Evolutionary conservation across 1,140 invertebrate genomes (phyloP), one percentile per base, ranked within the genome.

Genomic region (Euwallacea fornicatus): DNA sequence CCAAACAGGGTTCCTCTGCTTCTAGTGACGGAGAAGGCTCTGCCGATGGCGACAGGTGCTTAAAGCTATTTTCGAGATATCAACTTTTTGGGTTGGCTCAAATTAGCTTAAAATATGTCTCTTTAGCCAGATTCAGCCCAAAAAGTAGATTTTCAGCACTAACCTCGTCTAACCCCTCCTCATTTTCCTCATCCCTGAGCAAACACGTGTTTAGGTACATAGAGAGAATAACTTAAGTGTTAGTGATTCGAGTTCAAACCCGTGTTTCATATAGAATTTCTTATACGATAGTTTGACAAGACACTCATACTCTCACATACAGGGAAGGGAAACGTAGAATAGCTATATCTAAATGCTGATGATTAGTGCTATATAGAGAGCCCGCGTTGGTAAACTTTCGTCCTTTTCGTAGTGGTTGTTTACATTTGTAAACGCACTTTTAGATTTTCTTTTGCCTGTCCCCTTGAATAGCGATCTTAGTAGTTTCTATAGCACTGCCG

Each of bases 1-100:
- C 90, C 75, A 91, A 94, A 80, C 88, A 89, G 77, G 91, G 93
- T 79, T 94, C 92, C 73, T 95, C 93, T 78, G 91, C 94, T 74
- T 96, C 94, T 81, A 95, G 93, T 83, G 94, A 96, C 83, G 94
- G 93, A 80, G 94, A 96, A 80, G 90, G 90, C 74, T 92, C 91
- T 79, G 88, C 90, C 78, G 91, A 92, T 83, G 90, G 89, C 80
- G 90, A 91, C 88, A 91, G 90, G 90, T 91, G 71, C 71, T 63
- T 55, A 62, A 15, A 8, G 56, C 46, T 56, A 3, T 15, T 13
- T 13, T 58, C 21, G 3, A n/a, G 21, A 42, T 56, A 15, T 21
- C 13, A 9, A 3, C 15, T 56, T 56, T 50, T 50, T 50, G 9
- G 46, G 13, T 50, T 50, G 46, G 46, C 2, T 13, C 3, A 33